Base-by-base conservation (phyloP, 2,113 vertebrate genomes). In the Pionites leucogaster region DNA sequence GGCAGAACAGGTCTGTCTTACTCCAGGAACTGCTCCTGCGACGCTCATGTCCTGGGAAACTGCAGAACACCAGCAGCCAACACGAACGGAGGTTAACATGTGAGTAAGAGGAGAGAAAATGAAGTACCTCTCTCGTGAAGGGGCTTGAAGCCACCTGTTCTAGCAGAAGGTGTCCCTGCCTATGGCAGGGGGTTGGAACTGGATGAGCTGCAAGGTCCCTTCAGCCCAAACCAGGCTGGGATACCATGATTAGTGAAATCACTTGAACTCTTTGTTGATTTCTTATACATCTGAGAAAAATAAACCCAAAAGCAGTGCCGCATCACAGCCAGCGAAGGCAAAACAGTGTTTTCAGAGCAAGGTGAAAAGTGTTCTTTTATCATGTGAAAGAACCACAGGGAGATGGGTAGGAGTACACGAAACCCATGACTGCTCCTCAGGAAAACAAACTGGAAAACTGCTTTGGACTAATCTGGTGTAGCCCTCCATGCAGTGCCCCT, bases 401-500 rank as follows among this genome's bases (percentile, higher is more conserved):
- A 65, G 35, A 18, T 9, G 25, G 27, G n/a, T 9, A 25, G 33
- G 24, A 65, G 31, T 6, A 46, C 64, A n/a, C 0, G 0, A 33
- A 46, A 71, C 11, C 74, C 83, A 67, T 3, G 35, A 17, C 57
- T 11, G 72, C 3, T 29, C 59, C 63, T 60, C 12, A 3, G 25
- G 59, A 35, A 33, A 29, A n/a, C 5, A 24, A 62, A 17, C 24
- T 8, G 24, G 37, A 37, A 7, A 75, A 7, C 18, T 8, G 22
- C 37, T 28, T 42, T 24, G 44, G 52, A 25, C 31, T 4, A 29
- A 57, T 10, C 37, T 16, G 31, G 5, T 12, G 0, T 3, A 41
- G 27, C 11, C 37, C 22, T 11, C 13, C 1, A 1, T 22, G 20
- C 0, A 1, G 22, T 3, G 7, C 2, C n/a, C 16, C 41, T 2